Evolutionary conservation across 2,888 invertebrate species (phyloP).

Genomic region (Hydrotaea cyrtoneurina): DNA sequence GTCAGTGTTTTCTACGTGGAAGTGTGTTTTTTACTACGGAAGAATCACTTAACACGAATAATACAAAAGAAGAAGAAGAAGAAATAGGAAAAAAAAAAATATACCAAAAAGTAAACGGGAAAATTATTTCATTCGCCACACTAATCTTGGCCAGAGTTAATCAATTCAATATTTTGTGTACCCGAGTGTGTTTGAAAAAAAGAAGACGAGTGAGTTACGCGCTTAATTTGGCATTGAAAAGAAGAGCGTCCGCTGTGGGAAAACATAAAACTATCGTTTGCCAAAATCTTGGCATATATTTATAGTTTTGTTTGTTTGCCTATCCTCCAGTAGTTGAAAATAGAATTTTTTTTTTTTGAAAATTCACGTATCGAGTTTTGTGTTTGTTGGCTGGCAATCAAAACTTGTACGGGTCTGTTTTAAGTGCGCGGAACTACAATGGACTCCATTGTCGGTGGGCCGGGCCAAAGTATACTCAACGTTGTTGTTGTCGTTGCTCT

Average conservation of each 20-base stretch:
- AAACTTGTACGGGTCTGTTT: neutral
- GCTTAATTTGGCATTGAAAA: conserved; percentile 24
- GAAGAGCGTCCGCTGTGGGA: too few relatives aligned
- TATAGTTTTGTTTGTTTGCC: neutral
- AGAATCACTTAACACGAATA: conserved; percentile 56
- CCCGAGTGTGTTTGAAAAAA: neutral
- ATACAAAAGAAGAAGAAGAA: conserved; percentile 53
- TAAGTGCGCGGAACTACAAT: neutral
- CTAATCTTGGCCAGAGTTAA: neutral
- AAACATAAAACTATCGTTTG: neutral
- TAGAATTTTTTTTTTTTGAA: neutral
- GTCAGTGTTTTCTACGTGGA: conserved; percentile 69
- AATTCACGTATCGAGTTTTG: neutral
- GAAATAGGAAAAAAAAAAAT: neutral
- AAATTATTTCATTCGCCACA: neutral
- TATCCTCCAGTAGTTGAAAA: neutral
- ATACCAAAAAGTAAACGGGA: neutral
- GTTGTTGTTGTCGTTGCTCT: neutral
- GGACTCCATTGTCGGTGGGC: too few relatives aligned
- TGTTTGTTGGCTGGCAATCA: neutral
- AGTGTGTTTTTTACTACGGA: conserved; percentile 56
- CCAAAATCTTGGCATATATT: neutral
- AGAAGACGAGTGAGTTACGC: neutral
- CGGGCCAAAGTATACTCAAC: neutral
- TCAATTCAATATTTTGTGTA: neutral